phyloP scores from a whole-genome alignment of 2,113 vertebrate species.

The Anarhynchus alexandrinus region DNA sequence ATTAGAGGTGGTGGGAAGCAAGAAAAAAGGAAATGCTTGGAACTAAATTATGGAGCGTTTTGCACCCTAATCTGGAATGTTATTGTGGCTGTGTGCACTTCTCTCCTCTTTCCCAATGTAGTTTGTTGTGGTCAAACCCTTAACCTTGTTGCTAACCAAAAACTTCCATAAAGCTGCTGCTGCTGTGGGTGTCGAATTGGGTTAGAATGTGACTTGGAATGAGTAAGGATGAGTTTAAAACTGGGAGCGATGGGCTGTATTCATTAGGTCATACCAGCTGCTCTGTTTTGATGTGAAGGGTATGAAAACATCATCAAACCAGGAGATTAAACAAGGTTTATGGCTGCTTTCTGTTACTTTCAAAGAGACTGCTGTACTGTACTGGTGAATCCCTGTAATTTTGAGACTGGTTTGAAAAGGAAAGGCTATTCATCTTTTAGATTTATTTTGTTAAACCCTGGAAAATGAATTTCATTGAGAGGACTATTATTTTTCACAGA shows the following conservation, averaged over 20 bases:
- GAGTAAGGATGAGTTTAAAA: neutral
- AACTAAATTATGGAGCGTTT: neutral
- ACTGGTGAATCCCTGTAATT: neutral
- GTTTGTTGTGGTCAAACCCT: neutral
- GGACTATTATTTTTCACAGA: neutral
- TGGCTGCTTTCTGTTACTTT: neutral
- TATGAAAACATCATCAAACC: neutral
- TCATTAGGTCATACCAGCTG: neutral
- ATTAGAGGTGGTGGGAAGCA: neutral
- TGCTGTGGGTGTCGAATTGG: neutral
- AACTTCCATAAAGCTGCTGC: neutral
- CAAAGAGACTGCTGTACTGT: neutral
- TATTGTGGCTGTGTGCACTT: neutral
- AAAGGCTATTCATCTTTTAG: neutral
- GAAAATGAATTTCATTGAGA: neutral
- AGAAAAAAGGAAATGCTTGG: neutral
- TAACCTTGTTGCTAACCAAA: fast-evolving
- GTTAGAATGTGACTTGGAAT: neutral
- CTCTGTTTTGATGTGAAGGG: neutral
- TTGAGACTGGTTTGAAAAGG: neutral
- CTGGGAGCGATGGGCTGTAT: neutral
- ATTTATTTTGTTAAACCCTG: neutral
- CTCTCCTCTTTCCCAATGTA: neutral
- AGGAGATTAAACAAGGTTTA: neutral
- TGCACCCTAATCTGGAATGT: neutral